phyloP scores from a whole-genome alignment of 2,113 vertebrate species.

The Amblyopsis rosae region DNA sequence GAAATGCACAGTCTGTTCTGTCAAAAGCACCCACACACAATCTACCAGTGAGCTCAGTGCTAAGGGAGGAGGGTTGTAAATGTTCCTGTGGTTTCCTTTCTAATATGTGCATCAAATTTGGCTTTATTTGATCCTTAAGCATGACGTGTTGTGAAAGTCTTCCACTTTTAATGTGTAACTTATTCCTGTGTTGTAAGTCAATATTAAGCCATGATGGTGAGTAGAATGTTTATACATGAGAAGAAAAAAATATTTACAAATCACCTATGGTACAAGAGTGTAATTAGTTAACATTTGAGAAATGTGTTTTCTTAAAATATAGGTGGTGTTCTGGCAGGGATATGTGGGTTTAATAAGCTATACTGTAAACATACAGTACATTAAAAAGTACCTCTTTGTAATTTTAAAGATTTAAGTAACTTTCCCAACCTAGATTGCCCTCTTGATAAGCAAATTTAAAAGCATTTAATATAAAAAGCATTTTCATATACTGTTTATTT shows the following conservation, averaged over 20 bases:
- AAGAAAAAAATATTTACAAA: background rate
- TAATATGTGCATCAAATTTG: constrained; percentile 60
- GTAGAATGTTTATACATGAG: constrained; percentile 21
- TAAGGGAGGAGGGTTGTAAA: constrained; percentile 58
- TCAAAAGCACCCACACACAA: constrained; percentile 34
- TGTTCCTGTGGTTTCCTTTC: constrained; percentile 46
- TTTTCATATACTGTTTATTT: constrained; percentile 29
- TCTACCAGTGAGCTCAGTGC: constrained; percentile 35
- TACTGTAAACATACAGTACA: constrained; percentile 48
- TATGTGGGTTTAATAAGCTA: constrained; percentile 37
- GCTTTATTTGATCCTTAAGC: constrained; percentile 57
- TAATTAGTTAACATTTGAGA: constrained; percentile 20
- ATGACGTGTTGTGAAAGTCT: constrained; percentile 73
- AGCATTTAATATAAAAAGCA: background rate
- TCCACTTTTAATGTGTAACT: constrained; percentile 63
- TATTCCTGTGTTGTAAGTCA: constrained; percentile 54
- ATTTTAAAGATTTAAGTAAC: constrained; percentile 32
- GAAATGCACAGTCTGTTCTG: constrained; percentile 52
- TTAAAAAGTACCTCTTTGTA: constrained; percentile 50
- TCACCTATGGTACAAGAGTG: constrained; percentile 31
- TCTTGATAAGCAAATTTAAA: constrained; percentile 24
- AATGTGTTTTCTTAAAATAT: constrained; percentile 8
- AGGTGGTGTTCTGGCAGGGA: constrained; percentile 22
- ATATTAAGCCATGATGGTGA: constrained; percentile 42
- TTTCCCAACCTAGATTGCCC: constrained; percentile 36